phyloP scores from a whole-genome alignment of 2,888 invertebrate species.

The Nemotelus pantherinus region DNA sequence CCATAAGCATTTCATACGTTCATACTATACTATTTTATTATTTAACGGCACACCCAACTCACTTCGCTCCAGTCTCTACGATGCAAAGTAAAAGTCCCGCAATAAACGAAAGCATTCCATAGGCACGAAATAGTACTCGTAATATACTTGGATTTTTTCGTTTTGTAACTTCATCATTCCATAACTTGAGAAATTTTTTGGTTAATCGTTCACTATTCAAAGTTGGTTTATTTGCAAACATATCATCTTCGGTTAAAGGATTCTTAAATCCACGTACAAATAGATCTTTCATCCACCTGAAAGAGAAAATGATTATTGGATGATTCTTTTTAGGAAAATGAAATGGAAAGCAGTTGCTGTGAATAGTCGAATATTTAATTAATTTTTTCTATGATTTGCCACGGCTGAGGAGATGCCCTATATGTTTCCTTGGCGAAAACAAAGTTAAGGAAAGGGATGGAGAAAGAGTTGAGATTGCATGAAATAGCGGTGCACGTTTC shows the following conservation, averaged over 20 bases:
- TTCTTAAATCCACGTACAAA: slow-evolving; percentile 66
- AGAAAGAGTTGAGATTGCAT: too few species aligned
- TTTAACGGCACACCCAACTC: slow-evolving; percentile 41
- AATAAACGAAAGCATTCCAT: slow-evolving; percentile 62
- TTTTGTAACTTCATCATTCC: slow-evolving; percentile 63
- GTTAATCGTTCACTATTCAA: slow-evolving; percentile 68
- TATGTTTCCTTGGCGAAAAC: too few species aligned
- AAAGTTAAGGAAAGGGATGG: too few species aligned
- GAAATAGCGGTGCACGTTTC: too few species aligned
- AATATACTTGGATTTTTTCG: slow-evolving; percentile 64
- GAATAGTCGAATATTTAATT: background rate
- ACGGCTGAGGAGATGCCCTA: too few species aligned
- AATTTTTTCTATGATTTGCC: background rate
- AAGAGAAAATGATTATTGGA: slow-evolving; percentile 15
- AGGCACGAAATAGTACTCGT: slow-evolving; percentile 64
- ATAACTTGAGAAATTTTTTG: slow-evolving; percentile 62
- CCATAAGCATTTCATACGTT: too few species aligned
- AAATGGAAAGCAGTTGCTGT: too few species aligned
- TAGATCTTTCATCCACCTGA: slow-evolving; percentile 65
- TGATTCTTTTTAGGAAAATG: too few species aligned
- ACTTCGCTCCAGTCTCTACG: slow-evolving; percentile 61
- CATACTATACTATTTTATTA: too few species aligned
- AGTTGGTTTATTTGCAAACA: slow-evolving; percentile 67
- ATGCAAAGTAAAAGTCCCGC: slow-evolving; percentile 59
- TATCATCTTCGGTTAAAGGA: slow-evolving; percentile 68